Evolutionary conservation across 1,140 invertebrate species (phyloP).

Genomic region (Drosophila rufa): DNA sequence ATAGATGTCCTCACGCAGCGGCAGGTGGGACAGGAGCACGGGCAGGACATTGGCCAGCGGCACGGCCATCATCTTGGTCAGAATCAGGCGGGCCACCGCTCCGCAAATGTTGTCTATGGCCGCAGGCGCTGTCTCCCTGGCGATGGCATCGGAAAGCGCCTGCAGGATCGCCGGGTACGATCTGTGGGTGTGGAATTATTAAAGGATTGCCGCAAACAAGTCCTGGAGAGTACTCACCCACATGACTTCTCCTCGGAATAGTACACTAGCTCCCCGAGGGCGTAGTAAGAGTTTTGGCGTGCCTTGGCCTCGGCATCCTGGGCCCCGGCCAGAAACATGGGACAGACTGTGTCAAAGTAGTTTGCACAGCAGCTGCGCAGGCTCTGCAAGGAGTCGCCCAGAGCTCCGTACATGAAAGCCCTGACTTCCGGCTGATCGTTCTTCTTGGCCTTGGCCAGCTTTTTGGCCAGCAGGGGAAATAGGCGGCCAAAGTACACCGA

Average conservation of each 20-base stretch:
- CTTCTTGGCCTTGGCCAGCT: constrained; percentile 85
- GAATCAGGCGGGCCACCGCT: constrained; percentile 90
- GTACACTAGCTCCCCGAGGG: constrained; percentile 90
- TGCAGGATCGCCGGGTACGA: constrained; percentile 87
- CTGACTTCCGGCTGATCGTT: constrained; percentile 85
- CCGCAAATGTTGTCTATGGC: constrained; percentile 92
- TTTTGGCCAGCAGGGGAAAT: constrained; percentile 87
- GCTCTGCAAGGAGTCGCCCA: constrained; percentile 90
- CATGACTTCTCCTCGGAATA: constrained; percentile 85
- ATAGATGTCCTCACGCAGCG: constrained; percentile 90
- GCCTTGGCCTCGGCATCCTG: constrained; percentile 89
- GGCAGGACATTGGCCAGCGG: constrained; percentile 90
- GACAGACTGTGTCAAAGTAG: constrained; percentile 88
- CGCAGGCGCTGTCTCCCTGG: constrained; percentile 87
- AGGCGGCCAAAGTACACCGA: constrained; percentile 88
- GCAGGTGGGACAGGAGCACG: constrained; percentile 89
- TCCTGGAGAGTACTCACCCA: constrained; percentile 50
- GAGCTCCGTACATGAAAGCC: constrained; percentile 90
- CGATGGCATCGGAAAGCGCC: constrained; percentile 88
- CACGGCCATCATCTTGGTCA: constrained; percentile 87
- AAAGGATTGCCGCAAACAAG: not conserved
- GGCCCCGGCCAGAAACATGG: constrained; percentile 87
- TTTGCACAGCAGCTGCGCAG: constrained; percentile 86
- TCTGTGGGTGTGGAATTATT: constrained; percentile 25
- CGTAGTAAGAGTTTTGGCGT: constrained; percentile 91